Conservation (phyloP, 2,113 vertebrate genomes). For the Erythrocercus mccallii region DNA sequence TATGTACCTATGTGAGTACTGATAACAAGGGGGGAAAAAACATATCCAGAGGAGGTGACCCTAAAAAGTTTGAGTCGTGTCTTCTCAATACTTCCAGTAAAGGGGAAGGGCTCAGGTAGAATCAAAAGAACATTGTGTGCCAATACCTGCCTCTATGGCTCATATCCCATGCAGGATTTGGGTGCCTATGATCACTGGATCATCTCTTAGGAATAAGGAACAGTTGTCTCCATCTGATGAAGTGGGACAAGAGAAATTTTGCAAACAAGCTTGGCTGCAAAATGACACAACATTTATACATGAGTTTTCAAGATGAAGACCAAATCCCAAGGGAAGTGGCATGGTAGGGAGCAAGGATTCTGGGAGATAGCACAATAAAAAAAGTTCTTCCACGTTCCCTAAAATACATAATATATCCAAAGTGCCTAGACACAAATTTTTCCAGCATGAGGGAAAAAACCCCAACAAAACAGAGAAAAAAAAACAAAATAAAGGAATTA, state of each 20-base stretch:
- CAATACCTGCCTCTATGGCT: neutral
- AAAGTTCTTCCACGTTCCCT: neutral
- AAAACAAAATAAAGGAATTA: neutral
- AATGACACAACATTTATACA: neutral
- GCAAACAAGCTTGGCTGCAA: neutral
- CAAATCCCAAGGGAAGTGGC: neutral
- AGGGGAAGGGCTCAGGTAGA: neutral
- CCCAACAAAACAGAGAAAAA: neutral
- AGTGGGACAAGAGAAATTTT: neutral
- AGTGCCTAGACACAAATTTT: neutral
- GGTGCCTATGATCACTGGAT: accelerated
- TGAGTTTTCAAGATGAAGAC: neutral
- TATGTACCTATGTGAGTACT: neutral
- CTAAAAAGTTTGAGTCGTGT: neutral
- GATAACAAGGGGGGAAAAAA: neutral
- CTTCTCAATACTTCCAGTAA: neutral
- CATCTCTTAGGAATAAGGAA: neutral
- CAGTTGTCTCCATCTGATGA: neutral
- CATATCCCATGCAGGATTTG: neutral
- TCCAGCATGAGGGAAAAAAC: neutral
- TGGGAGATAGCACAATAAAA: neutral
- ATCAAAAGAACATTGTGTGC: neutral
- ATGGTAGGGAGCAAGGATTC: neutral
- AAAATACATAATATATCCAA: neutral
- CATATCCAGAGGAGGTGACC: neutral